phyloP scores from a whole-genome alignment of 35 echinoderm and acorn worm genomes.

The Strongylocentrotus purpuratus region DNA sequence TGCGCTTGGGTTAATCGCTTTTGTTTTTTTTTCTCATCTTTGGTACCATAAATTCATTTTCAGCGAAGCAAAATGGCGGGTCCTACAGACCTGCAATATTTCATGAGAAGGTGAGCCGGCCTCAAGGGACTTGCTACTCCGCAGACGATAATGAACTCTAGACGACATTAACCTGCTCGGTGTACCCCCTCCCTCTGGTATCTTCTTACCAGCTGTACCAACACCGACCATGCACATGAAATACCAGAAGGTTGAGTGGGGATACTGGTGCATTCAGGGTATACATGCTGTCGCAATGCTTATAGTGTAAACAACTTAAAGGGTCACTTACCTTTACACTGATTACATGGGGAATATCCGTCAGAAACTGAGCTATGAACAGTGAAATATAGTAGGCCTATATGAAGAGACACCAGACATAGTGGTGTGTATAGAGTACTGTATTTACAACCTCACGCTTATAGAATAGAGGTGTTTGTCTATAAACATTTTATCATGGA shows the following conservation, averaged over 20 bases:
- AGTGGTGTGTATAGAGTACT: no score
- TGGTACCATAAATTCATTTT: background rate
- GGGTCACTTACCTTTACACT: background rate
- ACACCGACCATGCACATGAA: background rate
- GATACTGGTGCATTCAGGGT: background rate
- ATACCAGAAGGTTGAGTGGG: background rate
- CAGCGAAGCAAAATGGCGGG: background rate
- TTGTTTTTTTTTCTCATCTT: background rate
- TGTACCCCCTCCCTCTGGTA: no score
- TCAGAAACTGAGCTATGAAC: no score
- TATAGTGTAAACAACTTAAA: background rate
- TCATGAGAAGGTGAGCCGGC: background rate
- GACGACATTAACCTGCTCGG: background rate
- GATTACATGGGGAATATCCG: background rate
- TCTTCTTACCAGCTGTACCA: background rate
- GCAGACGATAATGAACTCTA: background rate
- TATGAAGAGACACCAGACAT: no score
- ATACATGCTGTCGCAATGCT: background rate
- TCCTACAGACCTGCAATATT: background rate
- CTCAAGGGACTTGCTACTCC: background rate
- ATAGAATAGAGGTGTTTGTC: no score
- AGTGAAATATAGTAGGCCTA: no score
- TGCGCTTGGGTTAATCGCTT: background rate
- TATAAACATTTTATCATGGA: no score
- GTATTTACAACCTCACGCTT: no score